A percentile compares a stretch with the other conserved stretches of the same genome.
Evolutionary conservation across 1,140 invertebrate genomes (phyloP).

Genomic region (Hirudo medicinalis): DNA sequence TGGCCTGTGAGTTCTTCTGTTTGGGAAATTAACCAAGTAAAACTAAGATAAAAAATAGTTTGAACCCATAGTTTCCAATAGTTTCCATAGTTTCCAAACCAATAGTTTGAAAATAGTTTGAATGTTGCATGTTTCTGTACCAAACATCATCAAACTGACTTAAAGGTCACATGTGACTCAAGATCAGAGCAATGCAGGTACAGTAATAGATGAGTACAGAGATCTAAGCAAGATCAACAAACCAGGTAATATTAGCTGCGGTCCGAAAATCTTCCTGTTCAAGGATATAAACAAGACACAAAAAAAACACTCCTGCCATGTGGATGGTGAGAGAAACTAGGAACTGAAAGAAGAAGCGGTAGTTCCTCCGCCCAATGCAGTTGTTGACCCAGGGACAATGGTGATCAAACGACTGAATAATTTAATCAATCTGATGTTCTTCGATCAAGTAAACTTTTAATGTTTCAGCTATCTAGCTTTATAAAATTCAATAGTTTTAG

Average conservation of each 20-base stretch:
- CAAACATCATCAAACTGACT: too few relatives aligned
- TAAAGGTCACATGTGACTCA: too few relatives aligned
- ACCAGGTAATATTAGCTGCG: conserved; percentile 70
- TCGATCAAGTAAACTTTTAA: neutral
- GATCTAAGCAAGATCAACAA: conserved; percentile 42
- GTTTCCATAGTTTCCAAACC: too few relatives aligned
- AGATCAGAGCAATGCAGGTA: too few relatives aligned
- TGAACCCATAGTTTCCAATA: too few relatives aligned
- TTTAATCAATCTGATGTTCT: neutral
- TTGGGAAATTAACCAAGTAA: too few relatives aligned
- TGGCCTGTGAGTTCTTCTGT: too few relatives aligned
- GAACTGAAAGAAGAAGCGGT: conserved; percentile 71
- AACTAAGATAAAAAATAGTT: too few relatives aligned
- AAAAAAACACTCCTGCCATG: conserved; percentile 87
- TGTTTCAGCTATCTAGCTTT: neutral
- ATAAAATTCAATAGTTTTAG: too few relatives aligned
- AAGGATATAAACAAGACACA: conserved; percentile 80
- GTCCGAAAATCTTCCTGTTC: conserved; percentile 66
- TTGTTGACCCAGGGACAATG: conserved; percentile 99
- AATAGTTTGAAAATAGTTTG: too few relatives aligned
- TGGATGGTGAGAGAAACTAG: conserved; percentile 86
- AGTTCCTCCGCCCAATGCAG: conserved; percentile 95
- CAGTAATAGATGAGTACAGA: neutral
- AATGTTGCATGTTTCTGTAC: too few relatives aligned
- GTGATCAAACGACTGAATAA: conserved; percentile 86